Evolutionary conservation across 2,113 vertebrate species (phyloP).

Genomic region (Phasianus colchicus): DNA sequence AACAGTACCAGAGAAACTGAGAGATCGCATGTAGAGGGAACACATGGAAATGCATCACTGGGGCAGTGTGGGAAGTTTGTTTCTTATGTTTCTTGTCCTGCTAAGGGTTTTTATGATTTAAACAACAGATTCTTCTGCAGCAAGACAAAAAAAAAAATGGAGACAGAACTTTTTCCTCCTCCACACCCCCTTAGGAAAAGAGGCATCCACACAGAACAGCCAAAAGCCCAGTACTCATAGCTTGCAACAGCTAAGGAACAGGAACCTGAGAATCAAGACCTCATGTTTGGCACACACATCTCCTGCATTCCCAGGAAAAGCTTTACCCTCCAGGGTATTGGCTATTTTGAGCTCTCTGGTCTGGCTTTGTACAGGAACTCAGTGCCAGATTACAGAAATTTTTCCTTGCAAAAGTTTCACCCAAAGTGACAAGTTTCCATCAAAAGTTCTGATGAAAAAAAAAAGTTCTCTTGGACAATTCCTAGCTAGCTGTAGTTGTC

Average conservation of each 20-base stretch:
- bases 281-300: conserved; percentile 57
- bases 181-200: neutral
- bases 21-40: neutral
- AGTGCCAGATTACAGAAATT: conserved; percentile 43
- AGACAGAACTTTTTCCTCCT: neutral
- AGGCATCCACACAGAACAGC: neutral
- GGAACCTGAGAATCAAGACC: conserved; percentile 67
- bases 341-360: conserved; percentile 52
- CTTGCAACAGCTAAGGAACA: conserved; percentile 3
- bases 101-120: neutral
- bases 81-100: neutral
- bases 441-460: conserved; percentile 36
- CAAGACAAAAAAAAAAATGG: neutral
- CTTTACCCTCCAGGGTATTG: conserved; percentile 5
- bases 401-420: conserved; percentile 40
- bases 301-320: conserved; percentile 63
- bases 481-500: conserved; percentile 55
- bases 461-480: conserved; percentile 53
- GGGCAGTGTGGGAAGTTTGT: neutral
- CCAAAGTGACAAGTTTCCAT: conserved; percentile 46
- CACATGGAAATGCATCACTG: neutral
- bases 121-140: neutral
- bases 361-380: conserved; percentile 23
- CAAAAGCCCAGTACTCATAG: conserved; percentile 60
- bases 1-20: neutral